Percentiles rank a stretch among this genome's conserved stretches.
Conservation (phyloP, 2,888 invertebrate species). For the Papilio elwesi region DNA sequence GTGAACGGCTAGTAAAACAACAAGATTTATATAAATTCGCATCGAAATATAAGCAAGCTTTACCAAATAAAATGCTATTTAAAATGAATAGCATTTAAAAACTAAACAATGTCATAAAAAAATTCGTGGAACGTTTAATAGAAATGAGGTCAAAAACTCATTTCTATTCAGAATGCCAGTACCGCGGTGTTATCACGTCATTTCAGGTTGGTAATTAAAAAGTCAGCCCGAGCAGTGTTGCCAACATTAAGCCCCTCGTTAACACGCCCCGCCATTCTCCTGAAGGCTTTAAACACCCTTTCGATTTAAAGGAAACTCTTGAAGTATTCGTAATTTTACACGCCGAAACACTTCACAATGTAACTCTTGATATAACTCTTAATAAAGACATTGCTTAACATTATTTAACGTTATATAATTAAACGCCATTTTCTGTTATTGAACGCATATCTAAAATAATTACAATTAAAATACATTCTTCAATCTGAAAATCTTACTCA, state of each 20-base stretch:
- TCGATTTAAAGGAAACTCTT: conserved; percentile 32
- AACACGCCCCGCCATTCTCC: conserved; percentile 56
- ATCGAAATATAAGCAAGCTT: no score
- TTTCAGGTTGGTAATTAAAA: conserved; percentile 79
- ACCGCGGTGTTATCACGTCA: conserved; percentile 75
- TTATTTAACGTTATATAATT: no score
- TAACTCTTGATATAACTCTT: neutral
- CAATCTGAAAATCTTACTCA: no score
- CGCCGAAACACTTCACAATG: neutral
- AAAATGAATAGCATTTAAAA: neutral
- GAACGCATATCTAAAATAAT: no score
- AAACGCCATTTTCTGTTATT: no score
- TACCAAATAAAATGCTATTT: no score
- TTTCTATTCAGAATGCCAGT: conserved; percentile 65
- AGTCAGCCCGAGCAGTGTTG: conserved; percentile 70
- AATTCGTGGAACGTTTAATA: conserved; percentile 9
- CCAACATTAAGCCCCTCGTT: conserved; percentile 79
- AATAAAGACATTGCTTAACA: neutral
- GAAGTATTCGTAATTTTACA: conserved; percentile 29
- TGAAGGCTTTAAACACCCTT: conserved; percentile 51
- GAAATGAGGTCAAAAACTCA: conserved; percentile 22
- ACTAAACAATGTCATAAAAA: neutral
- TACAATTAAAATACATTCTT: no score
- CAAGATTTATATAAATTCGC: no score
- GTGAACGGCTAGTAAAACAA: neutral